Evolutionary conservation across 2,797 vertebrate genomes (phyloP).

Genomic region (Characodon lateralis): DNA sequence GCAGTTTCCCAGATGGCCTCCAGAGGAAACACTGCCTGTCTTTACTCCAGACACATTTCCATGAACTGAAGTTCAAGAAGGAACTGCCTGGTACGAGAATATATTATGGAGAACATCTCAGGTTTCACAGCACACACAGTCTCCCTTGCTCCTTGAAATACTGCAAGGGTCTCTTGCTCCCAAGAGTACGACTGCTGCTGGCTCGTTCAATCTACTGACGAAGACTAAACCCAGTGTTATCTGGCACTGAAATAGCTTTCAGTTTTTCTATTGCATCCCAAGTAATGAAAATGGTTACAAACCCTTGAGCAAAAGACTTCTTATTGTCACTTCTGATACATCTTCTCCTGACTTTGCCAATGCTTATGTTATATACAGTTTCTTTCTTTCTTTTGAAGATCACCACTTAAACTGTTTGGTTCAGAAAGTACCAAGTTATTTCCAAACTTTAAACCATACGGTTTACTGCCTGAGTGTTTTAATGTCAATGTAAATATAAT

Average conservation of each 20-base stretch:
- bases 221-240: conserved; percentile 18
- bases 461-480: too few species aligned
- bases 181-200: conserved; percentile 21
- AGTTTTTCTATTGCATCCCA: background rate
- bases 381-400: background rate
- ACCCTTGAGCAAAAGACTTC: background rate
- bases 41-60: conserved; percentile 7
- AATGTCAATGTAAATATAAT: too few species aligned
- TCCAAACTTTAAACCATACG: too few species aligned
- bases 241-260: background rate
- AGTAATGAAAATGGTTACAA: conserved; percentile 12
- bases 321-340: background rate
- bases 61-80: conserved; percentile 40
- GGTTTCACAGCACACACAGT: conserved; percentile 55
- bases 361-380: background rate
- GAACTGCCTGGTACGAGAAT: conserved; percentile 55
- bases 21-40: conserved; percentile 53
- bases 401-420: background rate
- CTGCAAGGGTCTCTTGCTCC: conserved; percentile 28
- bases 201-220: conserved; percentile 28
- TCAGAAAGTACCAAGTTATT: background rate
- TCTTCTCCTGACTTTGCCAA: background rate
- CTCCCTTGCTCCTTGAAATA: conserved; percentile 65
- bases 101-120: conserved; percentile 61
- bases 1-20: conserved; percentile 48